Base-by-base conservation (phyloP, 2,797 vertebrate species). In the Sebastes baramenuke region DNA sequence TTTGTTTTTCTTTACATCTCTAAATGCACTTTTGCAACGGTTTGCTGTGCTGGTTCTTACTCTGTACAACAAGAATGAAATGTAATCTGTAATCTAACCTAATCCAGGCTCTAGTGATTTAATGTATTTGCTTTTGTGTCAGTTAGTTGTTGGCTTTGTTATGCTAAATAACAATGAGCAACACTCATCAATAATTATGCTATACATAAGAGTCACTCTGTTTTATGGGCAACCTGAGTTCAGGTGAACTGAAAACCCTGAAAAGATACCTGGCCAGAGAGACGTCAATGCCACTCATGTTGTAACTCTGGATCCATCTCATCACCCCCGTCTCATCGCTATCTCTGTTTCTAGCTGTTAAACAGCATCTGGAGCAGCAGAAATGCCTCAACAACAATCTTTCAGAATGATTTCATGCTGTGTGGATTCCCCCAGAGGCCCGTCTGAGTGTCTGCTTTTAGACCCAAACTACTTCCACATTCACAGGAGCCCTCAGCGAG, bases 321-420 rank as follows among this genome's bases (percentile, higher is more conserved):
- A 67, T 61, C 52, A 22, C n/a, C 60, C 46, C 14, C 9, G n/a
- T 65, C 9, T 61, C 72, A 59, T 30, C 10, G 1, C 18, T 34
- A n/a, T 58, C 29, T 1, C 27, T 42, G 14, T n/a, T 30, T 79
- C 13, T 18, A 32, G 22, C 7, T 64, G 62, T 46, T 36, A 10
- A 84, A 38, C 34, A 59, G 55, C 54, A 72, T 77, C 65, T 75
- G 78, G 73, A 72, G 74, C 66, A 32, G 74, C 71, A 79, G 24
- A 79, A 64, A 72, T 58, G 7, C 24, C 56, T 68, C 4, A 1
- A 75, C 62, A 84, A 73, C 60, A 65, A 72, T 79, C 65, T 73
- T 61, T 78, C 30, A 67, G 10, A 18, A 64, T 68, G 79, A 77
- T 67, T 81, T 86, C 82, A 82, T 67, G 70, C 75, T 72, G 54